phyloP scores from a whole-genome alignment of 2,113 vertebrate genomes.

The Apistogramma diplotaenia region DNA sequence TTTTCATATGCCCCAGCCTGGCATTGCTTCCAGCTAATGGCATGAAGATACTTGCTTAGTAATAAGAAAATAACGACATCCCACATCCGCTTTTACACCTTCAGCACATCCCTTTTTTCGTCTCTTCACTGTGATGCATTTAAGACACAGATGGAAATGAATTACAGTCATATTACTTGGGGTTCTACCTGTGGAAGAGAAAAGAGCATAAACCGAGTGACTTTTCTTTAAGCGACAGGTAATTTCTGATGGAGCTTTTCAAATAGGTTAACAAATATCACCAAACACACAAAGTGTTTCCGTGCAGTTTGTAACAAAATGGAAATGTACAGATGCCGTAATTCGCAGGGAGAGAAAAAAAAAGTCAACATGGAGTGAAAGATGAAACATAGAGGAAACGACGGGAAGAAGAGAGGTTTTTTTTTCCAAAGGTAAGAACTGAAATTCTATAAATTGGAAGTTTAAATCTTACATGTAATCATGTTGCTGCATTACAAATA shows the following conservation, averaged over 20 bases:
- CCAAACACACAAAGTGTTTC: no score
- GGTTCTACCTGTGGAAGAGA: background rate
- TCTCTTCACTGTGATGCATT: background rate
- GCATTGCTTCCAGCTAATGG: no score
- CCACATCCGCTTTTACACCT: no score
- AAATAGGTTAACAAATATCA: no score
- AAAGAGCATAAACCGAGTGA: background rate
- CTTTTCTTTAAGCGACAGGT: no score
- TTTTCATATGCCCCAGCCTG: no score
- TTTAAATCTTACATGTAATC: background rate
- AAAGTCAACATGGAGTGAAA: background rate
- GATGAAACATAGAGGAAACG: background rate
- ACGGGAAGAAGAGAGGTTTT: background rate
- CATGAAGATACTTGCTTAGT: no score
- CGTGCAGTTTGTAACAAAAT: no score
- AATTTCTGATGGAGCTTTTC: no score
- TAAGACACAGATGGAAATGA: background rate
- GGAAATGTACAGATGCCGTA: no score
- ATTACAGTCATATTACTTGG: background rate
- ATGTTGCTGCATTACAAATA: no score
- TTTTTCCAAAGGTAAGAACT: background rate
- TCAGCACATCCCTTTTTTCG: background rate
- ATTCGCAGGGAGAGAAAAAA: background rate
- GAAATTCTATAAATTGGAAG: background rate
- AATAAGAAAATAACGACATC: no score